Evolutionary conservation across 2,113 vertebrate species (phyloP).

Genomic region (Hypanus sabinus): DNA sequence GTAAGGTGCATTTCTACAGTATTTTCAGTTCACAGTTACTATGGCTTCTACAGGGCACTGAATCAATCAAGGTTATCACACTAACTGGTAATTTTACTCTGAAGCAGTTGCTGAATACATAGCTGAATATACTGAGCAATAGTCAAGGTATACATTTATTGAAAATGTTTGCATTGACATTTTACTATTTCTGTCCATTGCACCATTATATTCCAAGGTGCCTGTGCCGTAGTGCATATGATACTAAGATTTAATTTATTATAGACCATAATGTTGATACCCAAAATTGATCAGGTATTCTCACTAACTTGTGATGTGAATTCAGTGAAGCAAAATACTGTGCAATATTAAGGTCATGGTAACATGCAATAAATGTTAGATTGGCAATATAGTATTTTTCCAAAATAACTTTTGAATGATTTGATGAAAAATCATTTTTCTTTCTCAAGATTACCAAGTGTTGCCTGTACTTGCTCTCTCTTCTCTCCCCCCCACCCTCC

Average conservation of each 20-base stretch:
- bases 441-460: not conserved
- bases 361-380: not conserved
- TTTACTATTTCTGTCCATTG: not conserved
- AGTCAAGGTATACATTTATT: not conserved
- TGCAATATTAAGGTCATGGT: not conserved
- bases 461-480: conserved; percentile 16
- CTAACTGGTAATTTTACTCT: conserved; percentile 8
- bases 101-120: not conserved
- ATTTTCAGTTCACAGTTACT: not conserved
- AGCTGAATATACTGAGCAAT: conserved; percentile 3
- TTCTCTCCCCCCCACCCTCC: not conserved
- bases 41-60: not conserved
- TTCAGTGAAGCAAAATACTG: conserved; percentile 20
- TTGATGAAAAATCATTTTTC: not conserved
- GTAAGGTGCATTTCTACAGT: not conserved
- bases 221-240: conserved; percentile 13
- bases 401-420: not conserved
- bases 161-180: conserved; percentile 8
- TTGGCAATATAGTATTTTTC: not conserved
- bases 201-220: not conserved
- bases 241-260: not conserved
- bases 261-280: not conserved
- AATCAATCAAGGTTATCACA: not conserved
- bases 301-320: not conserved
- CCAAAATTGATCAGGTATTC: conserved; percentile 11